Percentiles rank a stretch among this genome's conserved stretches.
Conservation (phyloP, 1,140 invertebrate species). For the Euschistus heros region DNA sequence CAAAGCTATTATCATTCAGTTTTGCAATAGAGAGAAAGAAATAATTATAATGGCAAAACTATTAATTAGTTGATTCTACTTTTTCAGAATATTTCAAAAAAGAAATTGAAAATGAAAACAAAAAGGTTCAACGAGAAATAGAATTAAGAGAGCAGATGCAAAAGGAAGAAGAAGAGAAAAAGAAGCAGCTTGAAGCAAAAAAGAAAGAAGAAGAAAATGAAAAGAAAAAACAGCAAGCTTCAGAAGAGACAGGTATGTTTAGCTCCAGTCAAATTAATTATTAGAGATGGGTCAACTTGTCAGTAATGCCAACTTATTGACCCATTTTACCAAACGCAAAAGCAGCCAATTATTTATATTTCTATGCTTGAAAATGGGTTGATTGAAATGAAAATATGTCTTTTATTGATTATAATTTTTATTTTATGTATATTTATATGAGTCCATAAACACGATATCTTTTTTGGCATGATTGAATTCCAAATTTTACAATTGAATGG, state of each 20-base stretch:
- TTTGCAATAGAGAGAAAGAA: not conserved
- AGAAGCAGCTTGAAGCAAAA: not conserved
- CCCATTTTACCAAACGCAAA: no score
- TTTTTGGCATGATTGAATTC: no score
- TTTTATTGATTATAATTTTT: no score
- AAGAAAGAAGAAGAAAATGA: conserved; percentile 10
- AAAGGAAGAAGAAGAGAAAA: conserved; percentile 13
- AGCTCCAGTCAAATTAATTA: not conserved
- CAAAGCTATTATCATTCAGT: no score
- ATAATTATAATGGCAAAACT: not conserved
- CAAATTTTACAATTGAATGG: no score
- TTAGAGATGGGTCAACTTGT: no score
- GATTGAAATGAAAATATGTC: no score
- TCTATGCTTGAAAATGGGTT: no score
- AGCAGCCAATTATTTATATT: no score
- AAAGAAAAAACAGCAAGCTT: not conserved
- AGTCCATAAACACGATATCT: no score
- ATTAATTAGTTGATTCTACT: not conserved
- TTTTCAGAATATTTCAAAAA: not conserved
- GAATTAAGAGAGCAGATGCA: not conserved
- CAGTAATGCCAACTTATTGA: not conserved
- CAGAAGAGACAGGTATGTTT: not conserved
- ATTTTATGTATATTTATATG: no score
- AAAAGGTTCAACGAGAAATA: not conserved
- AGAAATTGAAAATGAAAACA: not conserved